Percentiles rank a stretch among this genome's conserved stretches.
These are phyloP conservation scores for Drosophila pandora DNA, from an alignment of 1,140 invertebrate species.

Conservation along the genomic window DNA sequence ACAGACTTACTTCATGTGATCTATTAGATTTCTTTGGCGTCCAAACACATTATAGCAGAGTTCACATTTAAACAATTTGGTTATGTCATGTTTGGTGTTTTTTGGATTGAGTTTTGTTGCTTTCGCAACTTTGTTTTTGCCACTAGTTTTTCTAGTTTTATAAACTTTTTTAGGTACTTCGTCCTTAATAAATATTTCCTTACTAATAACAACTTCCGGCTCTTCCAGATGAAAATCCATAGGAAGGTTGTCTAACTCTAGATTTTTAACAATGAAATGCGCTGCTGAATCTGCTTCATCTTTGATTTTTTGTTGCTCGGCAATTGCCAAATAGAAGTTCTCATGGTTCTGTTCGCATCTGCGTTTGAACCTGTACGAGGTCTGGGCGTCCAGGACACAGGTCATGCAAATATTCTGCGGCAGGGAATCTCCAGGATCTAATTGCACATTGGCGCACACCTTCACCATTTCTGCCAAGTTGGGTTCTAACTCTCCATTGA, in stretches of 20 bases:
- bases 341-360: constrained; percentile 22
- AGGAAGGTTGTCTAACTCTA: neutral
- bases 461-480: constrained; percentile 22
- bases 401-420: constrained; percentile 33
- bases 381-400: constrained; percentile 28
- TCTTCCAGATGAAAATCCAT: neutral
- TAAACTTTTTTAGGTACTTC: neutral
- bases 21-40: constrained; percentile 6
- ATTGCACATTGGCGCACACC: constrained; percentile 15
- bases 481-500: neutral
- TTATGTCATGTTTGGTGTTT: neutral
- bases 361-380: constrained; percentile 26
- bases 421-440: constrained; percentile 12
- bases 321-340: constrained; percentile 12
- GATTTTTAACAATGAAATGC: neutral
- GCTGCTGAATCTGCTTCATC: neutral
- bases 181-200: neutral
- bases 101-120: neutral
- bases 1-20: constrained; percentile 20
- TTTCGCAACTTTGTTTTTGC: neutral
- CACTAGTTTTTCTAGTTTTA: neutral
- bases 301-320: neutral
- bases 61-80: constrained; percentile 7
- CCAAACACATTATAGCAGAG: constrained; percentile 13
- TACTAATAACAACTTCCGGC: neutral